Conservation (phyloP, 2,888 invertebrate genomes). For the Clitarchus hookeri region DNA sequence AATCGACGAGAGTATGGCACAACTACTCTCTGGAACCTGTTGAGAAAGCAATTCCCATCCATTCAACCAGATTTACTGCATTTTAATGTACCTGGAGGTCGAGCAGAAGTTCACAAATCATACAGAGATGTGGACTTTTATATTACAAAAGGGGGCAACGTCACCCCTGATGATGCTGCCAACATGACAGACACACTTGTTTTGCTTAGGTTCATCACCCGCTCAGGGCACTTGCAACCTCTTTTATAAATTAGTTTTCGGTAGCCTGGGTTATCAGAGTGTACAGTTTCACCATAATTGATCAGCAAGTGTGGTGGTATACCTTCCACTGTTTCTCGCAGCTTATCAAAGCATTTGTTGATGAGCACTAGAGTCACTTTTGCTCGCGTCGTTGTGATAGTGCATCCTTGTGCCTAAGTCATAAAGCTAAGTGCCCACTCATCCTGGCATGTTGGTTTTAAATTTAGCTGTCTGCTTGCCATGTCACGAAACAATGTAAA, state of each 20-base stretch:
- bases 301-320: slow-evolving; percentile 38
- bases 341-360: slow-evolving; percentile 20
- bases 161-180: slow-evolving; percentile 37
- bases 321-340: slow-evolving; percentile 41
- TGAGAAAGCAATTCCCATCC: slow-evolving; percentile 46
- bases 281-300: slow-evolving; percentile 50
- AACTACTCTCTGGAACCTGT: slow-evolving; percentile 46
- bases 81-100: slow-evolving; percentile 45
- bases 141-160: slow-evolving; percentile 42
- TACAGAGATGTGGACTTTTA: slow-evolving; percentile 41
- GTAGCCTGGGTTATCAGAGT: slow-evolving; percentile 48
- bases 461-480: not conserved
- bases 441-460: not conserved
- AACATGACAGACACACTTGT: slow-evolving; percentile 33
- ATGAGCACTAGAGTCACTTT: not conserved
- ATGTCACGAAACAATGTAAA: not conserved
- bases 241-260: slow-evolving; percentile 39
- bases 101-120: slow-evolving; percentile 40
- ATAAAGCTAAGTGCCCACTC: not conserved
- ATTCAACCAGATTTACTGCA: slow-evolving; percentile 49
- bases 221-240: slow-evolving; percentile 42
- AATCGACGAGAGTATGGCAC: slow-evolving; percentile 40
- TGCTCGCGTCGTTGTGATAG: not conserved
- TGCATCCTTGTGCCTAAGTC: not conserved
- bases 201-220: slow-evolving; percentile 42